Evolutionary conservation across 2,113 vertebrate species (phyloP), one percentile per base, ranked within the genome.

Genomic region (Tinamus guttatus): DNA sequence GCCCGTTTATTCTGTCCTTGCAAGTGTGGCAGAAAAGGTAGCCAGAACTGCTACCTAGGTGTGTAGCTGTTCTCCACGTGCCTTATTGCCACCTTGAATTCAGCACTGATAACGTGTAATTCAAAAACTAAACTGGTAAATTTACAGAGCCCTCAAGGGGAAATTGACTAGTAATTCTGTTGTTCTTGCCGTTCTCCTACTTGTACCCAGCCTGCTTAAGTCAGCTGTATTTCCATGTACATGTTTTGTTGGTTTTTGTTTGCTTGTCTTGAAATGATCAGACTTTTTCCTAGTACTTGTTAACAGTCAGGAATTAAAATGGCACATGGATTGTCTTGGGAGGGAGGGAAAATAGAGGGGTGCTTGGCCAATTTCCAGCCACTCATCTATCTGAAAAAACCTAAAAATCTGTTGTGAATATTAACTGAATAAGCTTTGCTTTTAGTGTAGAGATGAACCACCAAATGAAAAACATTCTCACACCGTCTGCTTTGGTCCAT

Each of bases 1-100:
- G 28, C 21, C 30, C 9, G 10, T 41, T 36, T 24, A 79, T 11
- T 9, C 11, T 30, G 17, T 32, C 43, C 36, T 14, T 56, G 21
- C 30, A 3, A 4, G 16, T 8, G 11, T 34, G 3, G 38, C 41
- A n/a, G 30, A 7, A 25, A 32, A 21, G 36, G 38, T 45, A 49
- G 18, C 47, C 47, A 7, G 54, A 20, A 25, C 15, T 0, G 1
- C n/a, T 65, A 67, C 52, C 8, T 22, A 45, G n/a, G n/a, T 2
- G 3, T 19, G 34, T 16, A 4, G 1, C n/a, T 40, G 34, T 49
- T 45, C 49, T 49, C 34, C 9, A 3, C 12, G 52, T 62, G 47
- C 36, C 45, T 60, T 14, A 11, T 9, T 14, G 15, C 47, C 34
- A 7, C 75, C 41, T 51, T 34, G 21, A 4, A 2, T 28, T 40